phyloP scores from a whole-genome alignment of 2,888 invertebrate genomes.

The Drosophila dives region DNA sequence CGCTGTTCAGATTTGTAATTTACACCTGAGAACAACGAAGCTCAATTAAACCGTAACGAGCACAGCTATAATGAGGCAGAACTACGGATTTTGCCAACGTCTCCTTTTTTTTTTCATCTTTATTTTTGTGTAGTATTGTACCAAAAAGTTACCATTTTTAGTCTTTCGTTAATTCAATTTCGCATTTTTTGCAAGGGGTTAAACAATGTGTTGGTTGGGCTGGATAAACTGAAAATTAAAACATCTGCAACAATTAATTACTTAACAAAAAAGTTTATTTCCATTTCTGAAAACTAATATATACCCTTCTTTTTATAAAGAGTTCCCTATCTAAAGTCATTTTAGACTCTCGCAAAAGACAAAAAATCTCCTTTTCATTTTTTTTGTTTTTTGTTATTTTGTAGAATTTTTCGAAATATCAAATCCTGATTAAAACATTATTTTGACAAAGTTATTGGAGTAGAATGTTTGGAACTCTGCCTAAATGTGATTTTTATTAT shows the following conservation, averaged over 20 bases:
- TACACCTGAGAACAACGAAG: constrained; percentile 68
- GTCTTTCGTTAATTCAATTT: neutral
- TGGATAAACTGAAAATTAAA: neutral
- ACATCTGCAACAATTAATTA: neutral
- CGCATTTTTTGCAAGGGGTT: neutral
- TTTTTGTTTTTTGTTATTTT: neutral
- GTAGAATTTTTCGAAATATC: neutral
- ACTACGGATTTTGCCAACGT: neutral
- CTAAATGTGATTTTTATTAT: neutral
- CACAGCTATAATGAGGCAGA: constrained; percentile 13
- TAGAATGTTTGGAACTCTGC: neutral
- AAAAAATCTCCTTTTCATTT: neutral
- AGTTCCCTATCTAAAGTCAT: neutral
- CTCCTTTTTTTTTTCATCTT: neutral
- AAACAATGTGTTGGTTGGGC: neutral
- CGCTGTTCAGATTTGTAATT: constrained; percentile 75
- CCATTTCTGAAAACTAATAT: neutral
- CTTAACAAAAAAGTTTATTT: neutral
- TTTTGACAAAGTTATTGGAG: neutral
- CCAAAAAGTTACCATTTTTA: neutral
- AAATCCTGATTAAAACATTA: neutral
- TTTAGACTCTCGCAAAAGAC: neutral
- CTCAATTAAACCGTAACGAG: constrained; percentile 42
- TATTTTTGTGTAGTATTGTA: neutral
- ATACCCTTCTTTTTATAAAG: neutral